phyloP scores from a whole-genome alignment of 2,797 vertebrate species.

The Myotis pilosus region DNA sequence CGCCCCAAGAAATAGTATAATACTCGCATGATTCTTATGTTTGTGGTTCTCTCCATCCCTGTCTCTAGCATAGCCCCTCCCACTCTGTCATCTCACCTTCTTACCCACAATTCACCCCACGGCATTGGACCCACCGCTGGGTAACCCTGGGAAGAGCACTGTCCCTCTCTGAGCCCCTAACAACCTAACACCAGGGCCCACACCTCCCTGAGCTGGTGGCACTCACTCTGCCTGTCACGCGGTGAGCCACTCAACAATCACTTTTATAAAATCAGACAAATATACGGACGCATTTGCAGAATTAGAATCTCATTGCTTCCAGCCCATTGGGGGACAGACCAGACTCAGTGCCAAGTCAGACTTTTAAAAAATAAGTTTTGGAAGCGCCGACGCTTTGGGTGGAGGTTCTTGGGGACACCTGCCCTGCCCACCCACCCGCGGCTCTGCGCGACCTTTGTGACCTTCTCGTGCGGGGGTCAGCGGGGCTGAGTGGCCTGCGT shows the following conservation, averaged over 20 bases:
- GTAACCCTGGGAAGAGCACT: background rate
- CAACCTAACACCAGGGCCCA: no score
- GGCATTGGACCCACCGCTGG: background rate
- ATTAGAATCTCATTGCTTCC: background rate
- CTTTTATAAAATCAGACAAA: background rate
- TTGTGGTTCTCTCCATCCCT: background rate
- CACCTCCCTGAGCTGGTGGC: background rate
- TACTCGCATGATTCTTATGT: fast-evolving
- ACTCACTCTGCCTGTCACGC: background rate
- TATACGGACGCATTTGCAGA: background rate
- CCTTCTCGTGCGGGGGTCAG: fast-evolving
- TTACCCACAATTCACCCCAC: background rate
- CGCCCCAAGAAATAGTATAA: fast-evolving
- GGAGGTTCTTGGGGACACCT: background rate
- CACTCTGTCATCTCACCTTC: background rate
- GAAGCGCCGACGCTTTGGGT: background rate
- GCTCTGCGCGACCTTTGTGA: background rate
- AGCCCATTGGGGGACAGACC: background rate
- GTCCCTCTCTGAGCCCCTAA: background rate
- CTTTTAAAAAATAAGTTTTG: background rate
- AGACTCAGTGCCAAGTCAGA: no score
- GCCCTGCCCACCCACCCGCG: fast-evolving
- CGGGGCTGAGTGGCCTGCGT: fast-evolving
- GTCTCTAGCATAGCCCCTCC: background rate
- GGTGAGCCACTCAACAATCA: fast-evolving